A percentile compares a stretch with the other conserved stretches of the same genome.
These are phyloP conservation scores for Microplitis manilae DNA, from an alignment of 2,888 invertebrate genomes.

Conservation along the genomic window DNA sequence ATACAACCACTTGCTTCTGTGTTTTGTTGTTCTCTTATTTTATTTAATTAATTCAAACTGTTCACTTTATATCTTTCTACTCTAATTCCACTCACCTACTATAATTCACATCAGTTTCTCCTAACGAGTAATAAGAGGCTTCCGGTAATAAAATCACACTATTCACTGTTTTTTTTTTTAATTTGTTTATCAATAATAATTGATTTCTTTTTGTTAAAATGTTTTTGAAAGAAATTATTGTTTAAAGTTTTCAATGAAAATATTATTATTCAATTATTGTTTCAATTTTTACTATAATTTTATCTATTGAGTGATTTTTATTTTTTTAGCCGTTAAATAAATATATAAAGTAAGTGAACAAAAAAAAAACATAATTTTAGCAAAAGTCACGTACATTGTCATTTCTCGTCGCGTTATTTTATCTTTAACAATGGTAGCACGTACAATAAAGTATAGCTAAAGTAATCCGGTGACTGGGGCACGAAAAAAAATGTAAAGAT, in stretches of 20 bases:
- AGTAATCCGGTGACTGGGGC: background rate
- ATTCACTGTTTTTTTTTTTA: too few species aligned
- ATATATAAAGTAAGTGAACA: background rate
- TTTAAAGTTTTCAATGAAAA: too few species aligned
- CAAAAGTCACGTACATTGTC: slow-evolving; percentile 17
- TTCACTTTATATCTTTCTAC: slow-evolving; percentile 30
- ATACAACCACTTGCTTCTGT: background rate
- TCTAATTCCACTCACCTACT: background rate
- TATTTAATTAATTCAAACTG: slow-evolving; percentile 43
- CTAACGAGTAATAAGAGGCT: too few species aligned
- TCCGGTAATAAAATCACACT: too few species aligned
- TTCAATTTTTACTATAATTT: too few species aligned
- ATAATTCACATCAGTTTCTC: background rate
- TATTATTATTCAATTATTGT: too few species aligned
- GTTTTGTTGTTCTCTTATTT: slow-evolving; percentile 3
- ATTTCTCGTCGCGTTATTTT: slow-evolving; percentile 15
- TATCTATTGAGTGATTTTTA: too few species aligned
- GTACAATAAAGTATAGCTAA: slow-evolving; percentile 12
- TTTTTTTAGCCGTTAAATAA: slow-evolving; percentile 28
- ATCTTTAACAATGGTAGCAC: slow-evolving; percentile 28
- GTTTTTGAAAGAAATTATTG: too few species aligned
- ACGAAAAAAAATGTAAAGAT: background rate
- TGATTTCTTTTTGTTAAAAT: too few species aligned
- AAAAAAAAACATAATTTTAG: background rate
- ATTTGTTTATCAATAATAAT: too few species aligned